Conservation (phyloP, 2,888 invertebrate species). For the Ochropleura leucogaster region DNA sequence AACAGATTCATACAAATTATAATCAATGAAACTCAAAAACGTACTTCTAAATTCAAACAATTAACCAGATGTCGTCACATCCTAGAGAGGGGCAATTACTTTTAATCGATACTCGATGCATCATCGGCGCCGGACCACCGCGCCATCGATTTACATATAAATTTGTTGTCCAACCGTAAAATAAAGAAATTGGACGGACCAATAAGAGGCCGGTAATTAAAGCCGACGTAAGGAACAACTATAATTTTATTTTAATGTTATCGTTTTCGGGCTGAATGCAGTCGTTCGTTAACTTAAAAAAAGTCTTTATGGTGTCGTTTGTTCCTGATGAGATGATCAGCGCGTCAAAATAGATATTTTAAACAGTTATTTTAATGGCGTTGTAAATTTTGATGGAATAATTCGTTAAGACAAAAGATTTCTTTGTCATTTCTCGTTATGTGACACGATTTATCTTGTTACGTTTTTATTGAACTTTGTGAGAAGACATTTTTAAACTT, state of each 20-base stretch:
- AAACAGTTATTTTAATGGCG: conserved; percentile 51
- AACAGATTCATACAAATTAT: not conserved
- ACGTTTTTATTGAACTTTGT: conserved; percentile 8
- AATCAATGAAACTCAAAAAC: conserved; percentile 6
- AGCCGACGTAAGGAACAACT: conserved; percentile 80
- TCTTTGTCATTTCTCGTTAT: conserved; percentile 43
- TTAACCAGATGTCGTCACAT: conserved; percentile 65
- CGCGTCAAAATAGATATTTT: conserved; percentile 66
- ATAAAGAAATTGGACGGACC: conserved; percentile 88
- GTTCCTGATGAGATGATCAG: conserved; percentile 63
- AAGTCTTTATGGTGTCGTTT: conserved; percentile 69
- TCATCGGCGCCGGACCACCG: conserved; percentile 83
- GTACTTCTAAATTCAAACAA: conserved; percentile 47
- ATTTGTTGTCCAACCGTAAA: conserved; percentile 88
- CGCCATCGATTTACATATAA: conserved; percentile 88
- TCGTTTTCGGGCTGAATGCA: conserved; percentile 64
- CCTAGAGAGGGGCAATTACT: conserved; percentile 75
- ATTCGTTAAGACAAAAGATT: conserved; percentile 48
- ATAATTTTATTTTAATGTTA: conserved; percentile 86
- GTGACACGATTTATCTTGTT: conserved; percentile 32
- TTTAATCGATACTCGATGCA: conserved; percentile 76
- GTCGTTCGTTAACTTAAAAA: conserved; percentile 75
- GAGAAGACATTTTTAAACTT: conserved; percentile 13
- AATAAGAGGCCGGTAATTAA: conserved; percentile 85
- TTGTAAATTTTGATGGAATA: conserved; percentile 60